phyloP scores from a whole-genome alignment of 2,797 vertebrate species.

The Syngnathus acus region DNA sequence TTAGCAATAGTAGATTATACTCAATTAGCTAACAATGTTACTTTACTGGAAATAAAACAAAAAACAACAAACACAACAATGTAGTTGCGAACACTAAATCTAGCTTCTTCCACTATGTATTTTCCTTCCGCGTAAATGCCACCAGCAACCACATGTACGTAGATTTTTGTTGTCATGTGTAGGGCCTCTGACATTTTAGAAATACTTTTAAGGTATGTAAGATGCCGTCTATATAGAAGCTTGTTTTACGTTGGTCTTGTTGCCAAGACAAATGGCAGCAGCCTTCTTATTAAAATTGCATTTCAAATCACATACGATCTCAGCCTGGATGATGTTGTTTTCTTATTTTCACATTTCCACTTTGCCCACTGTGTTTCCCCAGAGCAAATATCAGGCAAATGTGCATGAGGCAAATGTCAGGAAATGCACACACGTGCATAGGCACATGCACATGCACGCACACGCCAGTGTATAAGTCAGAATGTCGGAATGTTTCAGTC shows the following conservation, averaged over 20 bases:
- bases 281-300: background rate
- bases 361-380: background rate
- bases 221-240: background rate
- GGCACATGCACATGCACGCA: background rate
- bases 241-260: too few species aligned
- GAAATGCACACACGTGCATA: background rate
- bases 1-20: too few species aligned
- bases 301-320: background rate
- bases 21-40: too few species aligned
- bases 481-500: too few species aligned
- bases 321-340: background rate
- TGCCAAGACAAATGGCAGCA: too few species aligned
- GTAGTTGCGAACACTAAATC: too few species aligned
- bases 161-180: too few species aligned
- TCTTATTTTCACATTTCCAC: background rate
- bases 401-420: background rate
- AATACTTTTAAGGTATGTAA: background rate
- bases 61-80: too few species aligned
- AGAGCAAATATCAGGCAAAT: background rate
- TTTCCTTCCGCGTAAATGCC: too few species aligned
- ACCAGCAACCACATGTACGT: too few species aligned
- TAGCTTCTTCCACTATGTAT: too few species aligned
- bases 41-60: too few species aligned
- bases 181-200: background rate
- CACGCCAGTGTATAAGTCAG: background rate